Evolutionary conservation across 1,140 invertebrate species (phyloP), one percentile per base, ranked within the genome.

Genomic region (Zophobas atratus): DNA sequence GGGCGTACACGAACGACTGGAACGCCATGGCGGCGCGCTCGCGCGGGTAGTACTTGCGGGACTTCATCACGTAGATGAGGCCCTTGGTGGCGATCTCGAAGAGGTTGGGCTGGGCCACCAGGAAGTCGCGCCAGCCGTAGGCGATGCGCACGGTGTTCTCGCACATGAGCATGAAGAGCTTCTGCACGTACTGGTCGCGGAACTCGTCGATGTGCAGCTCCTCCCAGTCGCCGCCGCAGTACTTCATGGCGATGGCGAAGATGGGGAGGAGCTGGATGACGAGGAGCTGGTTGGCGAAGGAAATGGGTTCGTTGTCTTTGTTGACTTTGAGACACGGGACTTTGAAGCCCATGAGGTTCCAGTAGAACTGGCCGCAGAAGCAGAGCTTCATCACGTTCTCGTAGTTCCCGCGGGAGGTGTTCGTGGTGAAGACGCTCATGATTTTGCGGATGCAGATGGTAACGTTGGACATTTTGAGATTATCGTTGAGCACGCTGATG

Each of bases 11-110:
- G 60, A 94, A 84, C 0, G 89, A 88, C 87, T 94, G 93, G 78
- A 94, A 94, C 33, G 91, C 87, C n/a, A 92, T 89, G 6, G 93
- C 91, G 0, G 92, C 93, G 79, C 91, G 88, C 56, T 92, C 91
- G 82, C 92, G 87, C 60, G 88, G 87, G 38, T 91, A 84, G 73
- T 89, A 87, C 49, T 83, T 79, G 33, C 81, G 79, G 6, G 77
- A 80, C 75, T 89, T 87, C 74, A 89, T 88, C 60, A 91, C 77
- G 56, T 88, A 87, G 8, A 89, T 86, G 32, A 91, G 82, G 70
- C 89, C 88, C 83, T 93, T 91, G 4, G 92, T 90, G 75, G 90
- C 90, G 82, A 93, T 91, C 6, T 92, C 86, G 8, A 91, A 88
- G 1, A 91, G 86, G 70, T 91, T 88, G 1, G 90, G 83, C 35